phyloP scores from a whole-genome alignment of 2,113 vertebrate genomes.

The Stigmatopora argus region DNA sequence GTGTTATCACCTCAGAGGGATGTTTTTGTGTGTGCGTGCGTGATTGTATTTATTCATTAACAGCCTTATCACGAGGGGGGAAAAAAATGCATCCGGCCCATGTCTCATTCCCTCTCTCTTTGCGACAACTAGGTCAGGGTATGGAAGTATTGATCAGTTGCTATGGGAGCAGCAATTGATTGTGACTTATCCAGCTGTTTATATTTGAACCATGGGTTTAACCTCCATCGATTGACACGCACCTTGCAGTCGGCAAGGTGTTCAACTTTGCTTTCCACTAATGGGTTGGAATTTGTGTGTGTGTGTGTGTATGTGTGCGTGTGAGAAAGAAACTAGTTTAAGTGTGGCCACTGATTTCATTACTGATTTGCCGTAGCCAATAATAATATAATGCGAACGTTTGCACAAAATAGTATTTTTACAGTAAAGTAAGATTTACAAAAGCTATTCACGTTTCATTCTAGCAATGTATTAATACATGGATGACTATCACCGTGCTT shows the following conservation, averaged over 20 bases:
- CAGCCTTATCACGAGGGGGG: conserved; percentile 36
- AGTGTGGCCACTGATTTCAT: background rate
- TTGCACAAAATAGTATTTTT: background rate
- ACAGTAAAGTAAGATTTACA: conserved; percentile 1
- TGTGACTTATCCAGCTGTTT: conserved; percentile 77
- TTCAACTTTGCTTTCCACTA: conserved; percentile 64
- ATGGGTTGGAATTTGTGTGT: conserved; percentile 66
- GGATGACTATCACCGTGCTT: background rate
- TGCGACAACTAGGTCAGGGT: conserved; percentile 32
- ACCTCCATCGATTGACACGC: conserved; percentile 71
- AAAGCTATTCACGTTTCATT: background rate
- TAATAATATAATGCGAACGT: background rate
- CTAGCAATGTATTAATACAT: background rate
- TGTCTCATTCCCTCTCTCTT: conserved; percentile 8
- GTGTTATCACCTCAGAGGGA: conserved; percentile 60
- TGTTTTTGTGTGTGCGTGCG: conserved; percentile 40
- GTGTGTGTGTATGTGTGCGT: background rate
- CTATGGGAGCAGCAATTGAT: conserved; percentile 71
- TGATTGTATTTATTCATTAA: conserved; percentile 48
- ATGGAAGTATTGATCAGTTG: conserved; percentile 76
- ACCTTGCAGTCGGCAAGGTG: conserved; percentile 65
- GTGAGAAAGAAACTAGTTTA: conserved; percentile 11
- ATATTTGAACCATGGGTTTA: conserved; percentile 77
- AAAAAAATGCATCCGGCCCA: conserved; percentile 8
- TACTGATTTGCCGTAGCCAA: background rate